Evolutionary conservation across 1,140 invertebrate species (phyloP).

Genomic region (Panulirus ornatus): DNA sequence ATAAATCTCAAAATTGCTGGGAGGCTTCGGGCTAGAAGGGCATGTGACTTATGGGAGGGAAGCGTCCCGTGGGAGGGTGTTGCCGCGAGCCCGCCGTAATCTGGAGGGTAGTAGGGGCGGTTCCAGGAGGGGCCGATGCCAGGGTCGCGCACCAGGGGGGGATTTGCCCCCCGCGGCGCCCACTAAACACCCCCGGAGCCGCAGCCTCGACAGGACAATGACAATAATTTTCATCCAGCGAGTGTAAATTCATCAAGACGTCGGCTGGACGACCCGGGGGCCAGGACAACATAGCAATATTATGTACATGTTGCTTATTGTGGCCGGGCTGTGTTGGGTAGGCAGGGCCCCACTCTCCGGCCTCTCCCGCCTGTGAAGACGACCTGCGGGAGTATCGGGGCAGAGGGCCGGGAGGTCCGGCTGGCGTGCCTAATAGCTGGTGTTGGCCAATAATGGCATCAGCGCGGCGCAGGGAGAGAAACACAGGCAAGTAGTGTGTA

Average conservation of each 20-base stretch:
- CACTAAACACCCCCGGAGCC: slow-evolving; percentile 71
- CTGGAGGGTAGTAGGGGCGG: slow-evolving; percentile 62
- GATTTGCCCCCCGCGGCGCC: slow-evolving; percentile 69
- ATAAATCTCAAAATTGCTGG: slow-evolving; percentile 63
- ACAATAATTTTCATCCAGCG: slow-evolving; percentile 72
- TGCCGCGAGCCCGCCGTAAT: slow-evolving; percentile 7
- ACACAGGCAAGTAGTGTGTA: slow-evolving; percentile 28
- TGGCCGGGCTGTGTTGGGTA: neutral
- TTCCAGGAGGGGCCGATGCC: slow-evolving; percentile 67
- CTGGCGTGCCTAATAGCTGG: no score
- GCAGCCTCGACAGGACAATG: slow-evolving; percentile 63
- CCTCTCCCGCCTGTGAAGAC: neutral
- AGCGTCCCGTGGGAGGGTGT: neutral
- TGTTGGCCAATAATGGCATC: no score
- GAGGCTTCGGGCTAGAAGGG: slow-evolving; percentile 43
- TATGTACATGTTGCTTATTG: slow-evolving; percentile 1
- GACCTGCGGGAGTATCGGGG: no score
- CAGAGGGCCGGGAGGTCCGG: no score
- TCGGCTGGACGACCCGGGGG: slow-evolving; percentile 35
- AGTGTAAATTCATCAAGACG: slow-evolving; percentile 72
- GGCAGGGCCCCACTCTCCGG: neutral
- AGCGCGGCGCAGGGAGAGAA: neutral
- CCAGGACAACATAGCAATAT: slow-evolving; percentile 37
- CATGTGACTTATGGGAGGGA: neutral
- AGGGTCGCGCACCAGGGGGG: slow-evolving; percentile 70